These are phyloP conservation scores for Drosophila emarginata DNA, from an alignment of 2,888 invertebrate species.

Conservation along the genomic window DNA sequence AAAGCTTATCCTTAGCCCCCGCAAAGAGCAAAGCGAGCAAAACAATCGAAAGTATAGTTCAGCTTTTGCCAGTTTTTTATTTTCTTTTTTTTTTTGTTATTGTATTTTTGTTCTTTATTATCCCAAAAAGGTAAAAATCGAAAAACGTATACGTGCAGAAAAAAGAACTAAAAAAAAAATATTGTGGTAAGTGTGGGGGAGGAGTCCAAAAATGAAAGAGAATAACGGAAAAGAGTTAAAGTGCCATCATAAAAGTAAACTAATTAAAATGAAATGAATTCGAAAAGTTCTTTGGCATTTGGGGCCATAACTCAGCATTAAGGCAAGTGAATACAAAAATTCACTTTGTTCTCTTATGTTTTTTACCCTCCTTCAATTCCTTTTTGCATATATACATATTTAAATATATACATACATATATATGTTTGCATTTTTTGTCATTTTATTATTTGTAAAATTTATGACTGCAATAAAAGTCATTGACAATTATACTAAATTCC, in stretches of 20 bases:
- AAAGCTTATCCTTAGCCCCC: neutral
- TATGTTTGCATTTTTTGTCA: neutral
- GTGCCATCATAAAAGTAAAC: constrained; percentile 54
- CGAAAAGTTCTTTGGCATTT: constrained; percentile 58
- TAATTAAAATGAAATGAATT: constrained; percentile 70
- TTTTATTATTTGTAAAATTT: constrained; percentile 51
- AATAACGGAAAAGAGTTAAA: constrained; percentile 30
- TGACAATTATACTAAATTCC: constrained; percentile 67
- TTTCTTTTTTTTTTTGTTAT: constrained; percentile 17
- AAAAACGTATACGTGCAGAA: neutral
- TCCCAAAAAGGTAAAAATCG: constrained; percentile 33
- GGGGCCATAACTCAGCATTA: constrained; percentile 59
- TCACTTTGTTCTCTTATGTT: constrained; percentile 44
- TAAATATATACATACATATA: neutral
- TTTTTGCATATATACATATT: constrained; percentile 23
- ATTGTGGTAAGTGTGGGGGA: neutral
- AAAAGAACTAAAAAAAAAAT: constrained; percentile 11
- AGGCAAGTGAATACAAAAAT: constrained; percentile 46
- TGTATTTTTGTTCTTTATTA: constrained; percentile 7
- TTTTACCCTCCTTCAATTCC: neutral
- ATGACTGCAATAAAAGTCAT: constrained; percentile 64
- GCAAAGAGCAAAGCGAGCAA: constrained; percentile 20
- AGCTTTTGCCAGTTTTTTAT: neutral
- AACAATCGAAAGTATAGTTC: constrained; percentile 37
- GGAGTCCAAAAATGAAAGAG: neutral